Evolutionary conservation across 2,888 invertebrate genomes (phyloP), one percentile per base, ranked within the genome.

Genomic region (Eumacrocentrus americanus): DNA sequence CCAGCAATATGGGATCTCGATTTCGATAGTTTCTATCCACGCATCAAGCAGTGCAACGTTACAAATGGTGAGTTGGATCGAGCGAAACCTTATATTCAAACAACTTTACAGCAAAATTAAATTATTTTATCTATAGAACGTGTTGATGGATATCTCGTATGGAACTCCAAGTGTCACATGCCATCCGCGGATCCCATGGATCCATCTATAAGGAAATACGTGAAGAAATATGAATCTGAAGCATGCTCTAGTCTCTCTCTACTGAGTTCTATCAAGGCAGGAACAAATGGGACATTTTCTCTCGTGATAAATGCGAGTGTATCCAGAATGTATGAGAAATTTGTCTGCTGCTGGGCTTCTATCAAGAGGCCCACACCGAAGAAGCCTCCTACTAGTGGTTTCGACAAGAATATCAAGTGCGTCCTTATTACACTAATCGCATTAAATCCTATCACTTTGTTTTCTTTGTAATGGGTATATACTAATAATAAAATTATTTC

Each of bases 401-500:
- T 74, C 50, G 80, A 81, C 60, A 70, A 77, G 3, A 70, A 69
- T 53, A 74, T 81, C 38, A 73, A 69, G 80, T 79, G 62, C 75
- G 72, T 68, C 38, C 12, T 29, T n/a, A n/a, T n/a, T n/a, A n/a
- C n/a, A n/a, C n/a, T n/a, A n/a, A n/a, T n/a, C n/a, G n/a, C n/a
- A n/a, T n/a, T n/a, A n/a, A n/a, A n/a, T n/a, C n/a, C n/a, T n/a
- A n/a, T n/a, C n/a, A n/a, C n/a, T n/a, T n/a, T n/a, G n/a, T n/a
- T n/a, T n/a, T n/a, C n/a, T n/a, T n/a, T n/a, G n/a, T n/a, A 14
- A 40, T 14, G 2, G 12, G 6, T 38, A 38, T 4, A 38, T 37
- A 37, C 95, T 0, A 97, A 96, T 80, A 80, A 95, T 50, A 90
- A 94, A 85, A 92, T 94, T 0, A 84, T 91, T 40, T 44, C 20